phyloP scores from a whole-genome alignment of 2,797 vertebrate genomes.

The Scarus forsteni region DNA sequence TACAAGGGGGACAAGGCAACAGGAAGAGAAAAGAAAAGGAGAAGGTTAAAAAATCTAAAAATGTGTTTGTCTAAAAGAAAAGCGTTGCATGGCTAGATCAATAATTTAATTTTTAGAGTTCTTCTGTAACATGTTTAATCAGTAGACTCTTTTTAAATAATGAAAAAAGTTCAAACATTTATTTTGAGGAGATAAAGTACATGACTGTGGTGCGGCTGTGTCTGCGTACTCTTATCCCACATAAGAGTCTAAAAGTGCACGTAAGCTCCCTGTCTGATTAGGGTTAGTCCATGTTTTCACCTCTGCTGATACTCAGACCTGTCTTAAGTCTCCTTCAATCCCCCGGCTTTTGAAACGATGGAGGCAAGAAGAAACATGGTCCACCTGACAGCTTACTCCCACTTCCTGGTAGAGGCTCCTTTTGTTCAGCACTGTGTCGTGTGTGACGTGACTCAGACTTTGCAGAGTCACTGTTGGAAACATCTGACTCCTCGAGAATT shows the following conservation, averaged over 20 bases:
- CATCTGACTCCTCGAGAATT: slow-evolving; percentile 64
- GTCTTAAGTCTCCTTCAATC: slow-evolving; percentile 5
- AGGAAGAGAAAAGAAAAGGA: too few relatives aligned
- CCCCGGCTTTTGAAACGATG: slow-evolving; percentile 37
- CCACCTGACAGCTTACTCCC: slow-evolving; percentile 40
- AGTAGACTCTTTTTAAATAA: too few relatives aligned
- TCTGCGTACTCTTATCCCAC: too few relatives aligned
- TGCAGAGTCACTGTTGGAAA: slow-evolving; percentile 73
- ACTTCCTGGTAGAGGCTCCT: slow-evolving; percentile 21
- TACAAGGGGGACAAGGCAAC: too few relatives aligned
- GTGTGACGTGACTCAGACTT: slow-evolving; percentile 61
- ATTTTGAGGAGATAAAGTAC: not conserved
- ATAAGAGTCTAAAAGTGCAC: not conserved
- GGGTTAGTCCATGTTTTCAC: not conserved
- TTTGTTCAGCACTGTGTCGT: slow-evolving; percentile 8
- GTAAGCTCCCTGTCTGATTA: not conserved
- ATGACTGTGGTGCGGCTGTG: not conserved
- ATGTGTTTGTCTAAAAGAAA: too few relatives aligned
- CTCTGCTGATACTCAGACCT: slow-evolving; percentile 6
- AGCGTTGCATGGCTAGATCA: too few relatives aligned
- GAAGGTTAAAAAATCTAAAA: too few relatives aligned
- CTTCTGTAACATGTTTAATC: too few relatives aligned
- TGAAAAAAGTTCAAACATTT: not conserved
- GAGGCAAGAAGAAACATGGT: slow-evolving; percentile 66
- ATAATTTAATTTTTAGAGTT: too few relatives aligned